Evolutionary conservation across 2,113 vertebrate genomes (phyloP), one percentile per base, ranked within the genome.

Genomic region (Gymnobelideus leadbeateri): DNA sequence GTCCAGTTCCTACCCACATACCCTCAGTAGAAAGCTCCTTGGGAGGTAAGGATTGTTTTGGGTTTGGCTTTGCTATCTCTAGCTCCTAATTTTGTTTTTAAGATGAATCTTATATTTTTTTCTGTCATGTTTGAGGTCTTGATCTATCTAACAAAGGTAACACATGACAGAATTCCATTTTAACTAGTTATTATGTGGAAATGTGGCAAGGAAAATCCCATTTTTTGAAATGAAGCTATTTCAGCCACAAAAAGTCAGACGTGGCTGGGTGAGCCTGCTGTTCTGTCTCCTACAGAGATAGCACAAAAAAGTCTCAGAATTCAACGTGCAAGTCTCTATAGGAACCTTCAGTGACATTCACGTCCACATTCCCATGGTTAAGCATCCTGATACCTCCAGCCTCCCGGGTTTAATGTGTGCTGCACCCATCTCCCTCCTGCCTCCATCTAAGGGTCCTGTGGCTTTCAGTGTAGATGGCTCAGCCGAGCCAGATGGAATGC

Each of bases 21-120:
- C 57, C 57, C 57, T 61, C 57, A 31, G 57, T 12, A 61, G 57
- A 12, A 61, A 28, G 57, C 8, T 61, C 9, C 9, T 61, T 28
- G 26, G 57, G 57, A 16, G 57, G 26, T 28, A 31, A 61, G 57
- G 28, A 28, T 61, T 31, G 10, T 31, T 31, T 61, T 11, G 12
- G 28, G 8, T 61, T 26, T 12, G 57, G 28, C 57, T 61, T 61
- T 31, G 28, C 31, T 24, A 61, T 12, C 57, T 31, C 57, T 10
- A 61, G 26, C 57, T 31, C 28, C n/a, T 24, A 51, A 1, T n/a
- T 92, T 68, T 31, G 47, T 55, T 94, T 84, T 53, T 26, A 91
- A 94, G 93, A 94, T 46, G 3, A 21, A 1, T 49, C 93, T 93
- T 77, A 49, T 28, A n/a, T 95, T 93, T 96, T 93, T 12, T 89